Conservation (phyloP, 2,888 invertebrate genomes). For the Lottia scabra region DNA sequence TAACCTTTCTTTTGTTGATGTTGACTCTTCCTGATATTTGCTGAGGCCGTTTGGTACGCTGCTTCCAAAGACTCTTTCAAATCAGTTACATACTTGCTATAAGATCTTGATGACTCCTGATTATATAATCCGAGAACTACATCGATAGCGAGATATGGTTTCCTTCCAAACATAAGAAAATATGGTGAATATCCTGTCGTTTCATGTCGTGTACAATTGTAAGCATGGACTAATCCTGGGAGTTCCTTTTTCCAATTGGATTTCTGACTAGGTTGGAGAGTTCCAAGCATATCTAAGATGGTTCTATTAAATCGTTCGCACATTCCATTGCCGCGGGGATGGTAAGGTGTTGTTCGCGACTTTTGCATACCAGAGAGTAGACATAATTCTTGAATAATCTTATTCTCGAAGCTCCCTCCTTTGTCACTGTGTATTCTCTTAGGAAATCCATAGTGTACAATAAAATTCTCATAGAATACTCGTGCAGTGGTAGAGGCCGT, state of each 20-base stretch:
- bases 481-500: constrained; percentile 28
- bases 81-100: not conserved
- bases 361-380: constrained; percentile 22
- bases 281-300: constrained; percentile 23
- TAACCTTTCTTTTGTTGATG: not conserved
- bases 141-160: constrained; percentile 29
- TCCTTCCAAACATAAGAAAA: constrained; percentile 28
- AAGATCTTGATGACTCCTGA: not conserved
- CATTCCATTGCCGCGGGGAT: constrained; percentile 34
- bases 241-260: constrained; percentile 29
- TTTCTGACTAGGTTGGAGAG: constrained; percentile 23
- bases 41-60: not conserved
- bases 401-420: constrained; percentile 27
- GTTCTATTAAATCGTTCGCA: constrained; percentile 29
- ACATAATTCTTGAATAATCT: constrained; percentile 26
- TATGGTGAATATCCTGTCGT: constrained; percentile 28
- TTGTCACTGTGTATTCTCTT: constrained; percentile 28
- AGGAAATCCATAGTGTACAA: constrained; percentile 29
- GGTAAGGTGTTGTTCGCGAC: constrained; percentile 29
- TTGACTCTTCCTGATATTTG: too few relatives aligned
- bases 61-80: not conserved
- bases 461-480: constrained; percentile 22
- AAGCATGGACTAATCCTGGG: constrained; percentile 19
- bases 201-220: constrained; percentile 26
- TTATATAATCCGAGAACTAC: constrained; percentile 11